Conservation (phyloP, 1,140 invertebrate species). For the Ephestia elutella region DNA sequence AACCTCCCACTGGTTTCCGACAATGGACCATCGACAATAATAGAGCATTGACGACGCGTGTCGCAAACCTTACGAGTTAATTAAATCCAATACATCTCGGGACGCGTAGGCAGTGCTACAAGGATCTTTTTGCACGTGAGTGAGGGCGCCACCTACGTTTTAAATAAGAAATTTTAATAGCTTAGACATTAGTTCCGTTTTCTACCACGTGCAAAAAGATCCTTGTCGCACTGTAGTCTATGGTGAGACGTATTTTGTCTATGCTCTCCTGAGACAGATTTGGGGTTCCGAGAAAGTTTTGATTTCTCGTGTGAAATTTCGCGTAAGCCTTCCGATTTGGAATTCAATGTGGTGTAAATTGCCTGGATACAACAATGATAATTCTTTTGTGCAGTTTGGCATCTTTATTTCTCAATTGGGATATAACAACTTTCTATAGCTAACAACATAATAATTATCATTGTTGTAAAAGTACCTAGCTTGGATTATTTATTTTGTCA, state of each 20-base stretch:
- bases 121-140: no score
- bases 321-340: not conserved
- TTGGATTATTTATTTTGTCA: no score
- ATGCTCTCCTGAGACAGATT: slow-evolving; percentile 3
- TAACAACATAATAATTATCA: not conserved
- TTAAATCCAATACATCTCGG: slow-evolving; percentile 55
- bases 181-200: no score
- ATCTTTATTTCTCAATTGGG: not conserved
- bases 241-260: not conserved
- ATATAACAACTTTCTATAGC: not conserved
- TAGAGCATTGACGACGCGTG: slow-evolving; percentile 55
- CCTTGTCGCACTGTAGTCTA: no score
- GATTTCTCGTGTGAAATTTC: slow-evolving; percentile 13
- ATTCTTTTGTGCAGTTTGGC: slow-evolving; percentile 3
- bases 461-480: not conserved
- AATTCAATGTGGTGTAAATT: not conserved
- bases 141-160: no score
- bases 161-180: no score
- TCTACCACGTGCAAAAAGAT: no score
- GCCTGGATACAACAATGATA: not conserved
- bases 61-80: slow-evolving; percentile 60
- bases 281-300: not conserved
- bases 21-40: slow-evolving; percentile 51
- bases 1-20: slow-evolving; percentile 62
- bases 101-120: slow-evolving; percentile 49